phyloP scores from a whole-genome alignment of 2,888 invertebrate species.

The Drosophila affinis region DNA sequence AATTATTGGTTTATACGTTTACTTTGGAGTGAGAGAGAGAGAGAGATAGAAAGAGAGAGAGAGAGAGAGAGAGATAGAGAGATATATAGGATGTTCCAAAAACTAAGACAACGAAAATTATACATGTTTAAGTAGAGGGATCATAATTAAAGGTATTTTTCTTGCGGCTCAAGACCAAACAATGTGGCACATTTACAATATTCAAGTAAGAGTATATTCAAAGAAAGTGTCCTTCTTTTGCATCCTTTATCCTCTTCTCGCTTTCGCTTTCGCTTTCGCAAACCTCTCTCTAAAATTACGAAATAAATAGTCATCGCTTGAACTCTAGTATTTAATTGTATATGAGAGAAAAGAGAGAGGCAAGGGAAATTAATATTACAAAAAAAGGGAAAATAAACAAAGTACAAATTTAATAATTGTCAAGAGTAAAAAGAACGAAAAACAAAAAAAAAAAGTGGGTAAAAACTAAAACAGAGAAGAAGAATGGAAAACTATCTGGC shows the following conservation, averaged over 20 bases:
- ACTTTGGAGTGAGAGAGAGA: constrained; percentile 32
- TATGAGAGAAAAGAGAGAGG: constrained; percentile 20
- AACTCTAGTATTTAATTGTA: constrained; percentile 32
- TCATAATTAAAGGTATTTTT: constrained; percentile 14
- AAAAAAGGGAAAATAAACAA: constrained; percentile 13
- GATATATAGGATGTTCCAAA: constrained; percentile 39
- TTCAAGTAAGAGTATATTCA: constrained; percentile 1
- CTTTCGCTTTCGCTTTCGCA: constrained; percentile 11
- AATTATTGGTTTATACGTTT: constrained; percentile 28
- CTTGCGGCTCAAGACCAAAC: neutral
- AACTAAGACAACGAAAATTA: constrained; percentile 56
- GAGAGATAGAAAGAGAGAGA: constrained; percentile 34
- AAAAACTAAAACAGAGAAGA: constrained; percentile 28
- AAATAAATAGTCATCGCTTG: constrained; percentile 16
- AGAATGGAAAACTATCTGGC: constrained; percentile 28
- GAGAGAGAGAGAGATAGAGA: constrained; percentile 21
- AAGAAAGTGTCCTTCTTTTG: neutral
- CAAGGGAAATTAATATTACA: neutral
- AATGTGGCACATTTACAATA: constrained; percentile 16
- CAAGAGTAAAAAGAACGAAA: constrained; percentile 7
- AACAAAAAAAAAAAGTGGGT: constrained; percentile 15
- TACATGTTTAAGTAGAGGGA: neutral
- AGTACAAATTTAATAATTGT: constrained; percentile 21
- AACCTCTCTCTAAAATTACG: constrained; percentile 1
- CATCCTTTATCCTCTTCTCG: constrained; percentile 27